Evolutionary conservation across 2,113 vertebrate genomes (phyloP).

Genomic region (pig (Sus scrofa)): T2T-Sscrofa CM000822.6:67889001-67889500

Average conservation of each 20-base stretch:
- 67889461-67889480: too few relatives aligned
- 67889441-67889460: background rate
- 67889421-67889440: background rate
- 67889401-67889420: background rate
- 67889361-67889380: background rate
- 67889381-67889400: background rate
- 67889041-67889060: background rate
- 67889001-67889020: background rate
- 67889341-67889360: background rate
- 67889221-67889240: conserved; percentile 20
- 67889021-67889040: background rate
- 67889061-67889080: background rate
- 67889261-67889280: fast-evolving
- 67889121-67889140: background rate
- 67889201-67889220: background rate
- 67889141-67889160: background rate
- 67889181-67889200: background rate
- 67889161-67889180: background rate
- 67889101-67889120: background rate
- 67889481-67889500: background rate
- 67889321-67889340: background rate
- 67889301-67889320: background rate
- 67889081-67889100: background rate
- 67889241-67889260: background rate
- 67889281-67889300: too few relatives aligned